phyloP scores from a whole-genome alignment of 1,140 invertebrate genomes.

The Andrena cerasifolii region DNA sequence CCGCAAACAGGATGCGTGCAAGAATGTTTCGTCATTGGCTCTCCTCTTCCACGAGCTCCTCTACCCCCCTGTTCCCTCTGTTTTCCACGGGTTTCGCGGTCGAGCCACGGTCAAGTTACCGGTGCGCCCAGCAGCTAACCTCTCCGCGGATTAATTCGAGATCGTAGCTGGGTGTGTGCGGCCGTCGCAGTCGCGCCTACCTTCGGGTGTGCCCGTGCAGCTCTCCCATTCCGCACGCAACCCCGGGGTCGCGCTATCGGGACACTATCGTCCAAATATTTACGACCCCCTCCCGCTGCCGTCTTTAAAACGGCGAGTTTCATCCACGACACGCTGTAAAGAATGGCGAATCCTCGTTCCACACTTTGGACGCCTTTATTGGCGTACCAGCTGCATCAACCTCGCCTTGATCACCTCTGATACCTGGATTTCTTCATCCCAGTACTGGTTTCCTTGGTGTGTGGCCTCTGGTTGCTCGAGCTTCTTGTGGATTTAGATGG shows the following conservation, averaged over 20 bases:
- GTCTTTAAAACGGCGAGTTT: conserved; percentile 64
- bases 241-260: conserved; percentile 55
- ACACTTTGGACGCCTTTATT: neutral
- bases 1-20: conserved; percentile 81
- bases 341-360: neutral
- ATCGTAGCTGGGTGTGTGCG: conserved; percentile 59
- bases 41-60: conserved; percentile 33
- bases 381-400: neutral
- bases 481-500: neutral
- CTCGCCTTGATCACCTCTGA: neutral
- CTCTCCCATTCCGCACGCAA: conserved; percentile 48
- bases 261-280: conserved; percentile 69
- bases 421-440: neutral
- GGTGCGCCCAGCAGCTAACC: conserved; percentile 72
- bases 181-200: conserved; percentile 26
- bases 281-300: conserved; percentile 45
- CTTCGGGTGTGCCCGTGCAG: conserved; percentile 21
- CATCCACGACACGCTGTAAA: conserved; percentile 50
- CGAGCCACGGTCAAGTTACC: conserved; percentile 77
- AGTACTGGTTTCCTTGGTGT: neutral
- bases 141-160: conserved; percentile 75
- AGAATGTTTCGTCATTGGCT: conserved; percentile 74
- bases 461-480: neutral
- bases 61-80: conserved; percentile 20
- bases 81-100: conserved; percentile 62